Base-by-base conservation (phyloP, 2,888 invertebrate genomes). In the Agriopis aurantiaria region DNA sequence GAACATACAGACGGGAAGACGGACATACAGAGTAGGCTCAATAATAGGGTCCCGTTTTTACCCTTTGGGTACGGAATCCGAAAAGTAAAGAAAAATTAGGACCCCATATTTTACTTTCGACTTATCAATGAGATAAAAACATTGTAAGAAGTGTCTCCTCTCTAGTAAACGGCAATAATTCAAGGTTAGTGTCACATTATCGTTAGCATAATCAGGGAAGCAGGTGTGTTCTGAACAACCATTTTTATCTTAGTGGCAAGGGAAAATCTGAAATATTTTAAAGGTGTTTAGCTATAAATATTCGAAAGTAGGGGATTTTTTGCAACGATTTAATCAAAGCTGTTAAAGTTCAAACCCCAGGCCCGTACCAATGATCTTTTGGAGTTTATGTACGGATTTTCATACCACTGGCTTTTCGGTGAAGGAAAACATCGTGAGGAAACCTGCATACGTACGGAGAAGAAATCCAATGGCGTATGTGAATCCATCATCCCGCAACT, bases 171-270 rank as follows among this genome's bases (percentile, higher is more conserved):
- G 61, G 55, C 72, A 71, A 73, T 80, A 79, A 82, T 83, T 83
- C 81, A 79, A 79, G 80, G 81, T 82, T 82, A 83, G 76, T 75
- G 80, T 77, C 82, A 73, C 84, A 87, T 87, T 85, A 86, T 87
- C 87, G 86, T 87, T 87, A 87, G 85, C 85, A 87, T 86, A 86
- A 87, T 87, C 83, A 86, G 81, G 79, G 72, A 75, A 72, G 58
- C 84, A 82, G 81, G 82, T 85, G 84, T 83, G 84, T 60, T 70
- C 79, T 78, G 76, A 33, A 76, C 73, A 61, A 41, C 55, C 70
- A 66, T 74, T 78, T 75, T 59, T 69, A 62, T 67, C 69, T 67
- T 67, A 61, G 52, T 68, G 51, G 53, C 59, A 52, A 46, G 17
- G 11, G n/a, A 23, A 45, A 53, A 8, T 33, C 46, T 65, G 33